Percentiles rank a stretch among this genome's conserved stretches.
These are phyloP conservation scores for Archivesica marissinica DNA, from an alignment of 1,140 invertebrate species.

Conservation along the genomic window DNA sequence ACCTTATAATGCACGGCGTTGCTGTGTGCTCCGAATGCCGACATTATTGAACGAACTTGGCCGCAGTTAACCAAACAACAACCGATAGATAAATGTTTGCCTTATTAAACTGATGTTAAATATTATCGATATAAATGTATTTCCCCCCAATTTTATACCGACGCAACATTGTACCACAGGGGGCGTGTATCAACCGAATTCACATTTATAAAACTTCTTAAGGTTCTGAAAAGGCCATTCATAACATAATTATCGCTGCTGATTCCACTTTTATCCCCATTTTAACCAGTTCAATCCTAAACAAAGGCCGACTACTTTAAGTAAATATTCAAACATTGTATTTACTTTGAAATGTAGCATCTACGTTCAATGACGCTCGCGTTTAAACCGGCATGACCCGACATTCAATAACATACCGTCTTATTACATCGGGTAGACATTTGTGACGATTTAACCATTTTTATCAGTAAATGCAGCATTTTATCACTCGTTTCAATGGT, in stretches of 20 bases:
- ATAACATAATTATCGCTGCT: slow-evolving; percentile 47
- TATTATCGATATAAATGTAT: too few relatives aligned
- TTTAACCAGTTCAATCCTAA: slow-evolving; percentile 35
- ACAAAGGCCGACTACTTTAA: slow-evolving; percentile 16
- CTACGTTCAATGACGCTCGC: background rate
- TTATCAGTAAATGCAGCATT: slow-evolving; percentile 5
- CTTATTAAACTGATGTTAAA: too few relatives aligned
- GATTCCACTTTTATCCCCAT: slow-evolving; percentile 43
- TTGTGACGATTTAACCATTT: slow-evolving; percentile 27
- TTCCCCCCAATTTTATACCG: background rate
- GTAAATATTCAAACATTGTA: slow-evolving; percentile 36
- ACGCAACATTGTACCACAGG: background rate
- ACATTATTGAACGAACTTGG: too few relatives aligned
- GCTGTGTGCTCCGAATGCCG: too few relatives aligned
- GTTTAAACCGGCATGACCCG: slow-evolving; percentile 1
- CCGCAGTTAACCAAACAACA: too few relatives aligned
- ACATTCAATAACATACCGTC: background rate
- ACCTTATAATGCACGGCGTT: too few relatives aligned
- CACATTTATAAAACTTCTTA: slow-evolving; percentile 24
- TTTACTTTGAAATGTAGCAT: background rate
- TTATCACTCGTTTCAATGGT: background rate
- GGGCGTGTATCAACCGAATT: slow-evolving; percentile 1
- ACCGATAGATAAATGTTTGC: too few relatives aligned
- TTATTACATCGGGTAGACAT: background rate
- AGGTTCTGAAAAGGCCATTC: slow-evolving; percentile 11